phyloP scores from a whole-genome alignment of 2,888 invertebrate genomes.

The Lapara coniferarum region DNA sequence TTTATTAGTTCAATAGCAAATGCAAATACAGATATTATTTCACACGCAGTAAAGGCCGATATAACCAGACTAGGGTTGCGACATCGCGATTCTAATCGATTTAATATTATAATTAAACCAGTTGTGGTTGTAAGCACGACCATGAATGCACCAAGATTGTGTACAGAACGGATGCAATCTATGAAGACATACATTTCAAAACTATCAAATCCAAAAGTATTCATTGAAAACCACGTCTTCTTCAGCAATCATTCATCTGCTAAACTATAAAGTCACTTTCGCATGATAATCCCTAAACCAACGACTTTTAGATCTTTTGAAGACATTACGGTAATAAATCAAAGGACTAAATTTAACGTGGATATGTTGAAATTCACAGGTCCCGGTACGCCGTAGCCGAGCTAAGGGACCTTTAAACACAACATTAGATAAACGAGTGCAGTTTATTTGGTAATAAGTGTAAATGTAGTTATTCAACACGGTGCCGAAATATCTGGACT shows the following conservation, averaged over 20 bases:
- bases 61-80: background rate
- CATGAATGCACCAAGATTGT: no score
- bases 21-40: constrained; percentile 1
- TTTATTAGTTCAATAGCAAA: constrained; percentile 12
- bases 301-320: no score
- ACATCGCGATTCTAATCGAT: background rate
- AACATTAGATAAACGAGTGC: background rate
- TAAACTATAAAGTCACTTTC: no score
- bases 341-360: background rate
- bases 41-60: background rate
- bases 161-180: no score
- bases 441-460: background rate
- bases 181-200: no score
- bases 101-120: background rate
- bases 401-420: background rate
- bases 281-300: no score
- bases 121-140: no score
- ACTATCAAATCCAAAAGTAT: no score
- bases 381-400: no score
- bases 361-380: background rate
- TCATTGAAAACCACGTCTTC: no score
- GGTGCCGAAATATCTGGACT: background rate
- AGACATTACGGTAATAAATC: no score
- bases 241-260: no score
- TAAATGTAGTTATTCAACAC: background rate